Percentiles rank a stretch among this genome's conserved stretches.
These are phyloP conservation scores for Saguinus oedipus DNA, from an alignment of 2,797 vertebrate species.

Conservation along the genomic window DNA sequence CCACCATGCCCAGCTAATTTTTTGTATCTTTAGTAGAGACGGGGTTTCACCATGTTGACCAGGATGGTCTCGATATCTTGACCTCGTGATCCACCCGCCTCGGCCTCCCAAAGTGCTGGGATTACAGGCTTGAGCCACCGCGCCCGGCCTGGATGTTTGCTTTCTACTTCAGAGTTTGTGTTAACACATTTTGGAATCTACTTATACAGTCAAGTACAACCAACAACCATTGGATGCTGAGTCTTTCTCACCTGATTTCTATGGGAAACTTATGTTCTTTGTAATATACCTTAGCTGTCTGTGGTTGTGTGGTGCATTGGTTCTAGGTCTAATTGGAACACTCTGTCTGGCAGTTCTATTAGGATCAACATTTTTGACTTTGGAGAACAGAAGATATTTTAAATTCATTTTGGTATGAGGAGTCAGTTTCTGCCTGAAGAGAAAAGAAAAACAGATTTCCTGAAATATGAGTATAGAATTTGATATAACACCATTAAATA, in stretches of 20 bases:
- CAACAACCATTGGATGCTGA: not conserved
- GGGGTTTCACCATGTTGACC: too few species aligned
- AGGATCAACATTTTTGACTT: not conserved
- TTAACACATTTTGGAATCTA: not conserved
- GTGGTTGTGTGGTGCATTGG: not conserved
- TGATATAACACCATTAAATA: conserved; percentile 4
- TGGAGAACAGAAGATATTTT: not conserved
- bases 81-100: too few species aligned
- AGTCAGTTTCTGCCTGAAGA: conserved; percentile 37
- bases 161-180: conserved; percentile 2
- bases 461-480: not conserved
- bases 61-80: too few species aligned
- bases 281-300: not conserved
- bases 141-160: not conserved
- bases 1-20: too few species aligned
- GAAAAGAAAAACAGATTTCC: not conserved
- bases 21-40: too few species aligned
- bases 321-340: conserved; percentile 19
- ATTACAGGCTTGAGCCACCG: too few species aligned
- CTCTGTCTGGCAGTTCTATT: not conserved
- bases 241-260: conserved; percentile 39
- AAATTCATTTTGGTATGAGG: not conserved
- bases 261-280: not conserved
- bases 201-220: not conserved
- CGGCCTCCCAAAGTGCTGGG: too few species aligned